Conservation (phyloP, 2,113 vertebrate species). For the Apteryx mantelli region DNA sequence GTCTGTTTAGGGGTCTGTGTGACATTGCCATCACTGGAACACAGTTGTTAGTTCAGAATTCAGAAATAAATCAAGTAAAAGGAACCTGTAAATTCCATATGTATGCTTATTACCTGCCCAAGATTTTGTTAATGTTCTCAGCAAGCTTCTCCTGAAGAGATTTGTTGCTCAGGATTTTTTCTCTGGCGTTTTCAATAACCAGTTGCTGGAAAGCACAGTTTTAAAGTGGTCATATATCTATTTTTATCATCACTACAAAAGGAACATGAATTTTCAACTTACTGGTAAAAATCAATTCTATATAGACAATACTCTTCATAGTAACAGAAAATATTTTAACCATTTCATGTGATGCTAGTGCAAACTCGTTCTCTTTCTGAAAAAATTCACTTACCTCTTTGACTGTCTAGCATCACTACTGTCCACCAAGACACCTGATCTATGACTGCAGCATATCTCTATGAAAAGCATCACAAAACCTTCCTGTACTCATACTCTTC, state of each 20-base stretch:
- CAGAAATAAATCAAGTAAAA: not conserved
- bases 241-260: slow-evolving; percentile 5
- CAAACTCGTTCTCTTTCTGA: not conserved
- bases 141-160: slow-evolving; percentile 97
- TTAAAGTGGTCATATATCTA: slow-evolving; percentile 11
- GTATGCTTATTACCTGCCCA: slow-evolving; percentile 84
- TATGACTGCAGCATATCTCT: not conserved
- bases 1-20: slow-evolving; percentile 85
- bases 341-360: not conserved
- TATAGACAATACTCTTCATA: not conserved
- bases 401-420: not conserved
- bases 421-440: not conserved
- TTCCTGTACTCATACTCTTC: not conserved
- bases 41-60: slow-evolving; percentile 18
- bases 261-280: not conserved
- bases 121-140: slow-evolving; percentile 98
- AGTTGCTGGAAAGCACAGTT: slow-evolving; percentile 87
- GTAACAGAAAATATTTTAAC: not conserved
- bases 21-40: slow-evolving; percentile 83
- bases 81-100: not conserved
- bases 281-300: not conserved
- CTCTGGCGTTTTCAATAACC: slow-evolving; percentile 97
- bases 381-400: not conserved
- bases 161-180: slow-evolving; percentile 94
- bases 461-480: not conserved